phyloP scores from a whole-genome alignment of 2,888 invertebrate genomes.

The Cephus spinipes region DNA sequence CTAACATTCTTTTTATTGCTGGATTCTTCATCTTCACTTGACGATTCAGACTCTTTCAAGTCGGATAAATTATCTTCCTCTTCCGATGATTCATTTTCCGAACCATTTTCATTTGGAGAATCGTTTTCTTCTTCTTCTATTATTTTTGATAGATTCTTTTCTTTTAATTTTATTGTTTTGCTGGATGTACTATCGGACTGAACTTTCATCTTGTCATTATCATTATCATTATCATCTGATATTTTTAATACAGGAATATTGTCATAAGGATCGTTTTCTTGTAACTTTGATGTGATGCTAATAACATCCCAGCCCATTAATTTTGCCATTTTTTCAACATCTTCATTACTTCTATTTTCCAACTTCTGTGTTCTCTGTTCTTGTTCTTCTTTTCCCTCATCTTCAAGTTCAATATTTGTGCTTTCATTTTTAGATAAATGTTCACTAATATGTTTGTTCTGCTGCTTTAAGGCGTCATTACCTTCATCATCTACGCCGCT shows the following conservation, averaged over 20 bases:
- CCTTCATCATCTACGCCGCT: slow-evolving; percentile 1
- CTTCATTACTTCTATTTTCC: slow-evolving; percentile 25
- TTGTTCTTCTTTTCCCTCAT: slow-evolving; percentile 41
- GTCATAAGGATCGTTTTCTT: slow-evolving; percentile 14
- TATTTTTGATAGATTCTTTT: not conserved
- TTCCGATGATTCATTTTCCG: slow-evolving; percentile 25
- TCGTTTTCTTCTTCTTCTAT: slow-evolving; percentile 13
- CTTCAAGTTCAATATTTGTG: slow-evolving; percentile 32
- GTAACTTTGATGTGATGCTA: not conserved
- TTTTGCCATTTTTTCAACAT: slow-evolving; percentile 21
- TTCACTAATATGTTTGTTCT: slow-evolving; percentile 26
- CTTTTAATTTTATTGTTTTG: not conserved
- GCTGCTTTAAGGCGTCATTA: slow-evolving; percentile 2
- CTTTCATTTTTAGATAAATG: slow-evolving; percentile 2
- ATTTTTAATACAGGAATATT: slow-evolving; percentile 20
- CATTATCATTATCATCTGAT: slow-evolving; percentile 14
- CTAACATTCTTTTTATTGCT: slow-evolving; percentile 2
- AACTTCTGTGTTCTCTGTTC: not conserved
- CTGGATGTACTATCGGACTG: not conserved
- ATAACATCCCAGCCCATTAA: not conserved
- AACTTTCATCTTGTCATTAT: not conserved
- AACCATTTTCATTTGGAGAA: slow-evolving; percentile 24
- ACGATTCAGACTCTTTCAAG: slow-evolving; percentile 41
- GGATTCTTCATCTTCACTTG: slow-evolving; percentile 40
- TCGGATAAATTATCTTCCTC: slow-evolving; percentile 48